A percentile compares a stretch with the other conserved stretches of the same genome.
phyloP scores from a whole-genome alignment of 2,888 invertebrate species.

The Fabriciana adippe region DNA sequence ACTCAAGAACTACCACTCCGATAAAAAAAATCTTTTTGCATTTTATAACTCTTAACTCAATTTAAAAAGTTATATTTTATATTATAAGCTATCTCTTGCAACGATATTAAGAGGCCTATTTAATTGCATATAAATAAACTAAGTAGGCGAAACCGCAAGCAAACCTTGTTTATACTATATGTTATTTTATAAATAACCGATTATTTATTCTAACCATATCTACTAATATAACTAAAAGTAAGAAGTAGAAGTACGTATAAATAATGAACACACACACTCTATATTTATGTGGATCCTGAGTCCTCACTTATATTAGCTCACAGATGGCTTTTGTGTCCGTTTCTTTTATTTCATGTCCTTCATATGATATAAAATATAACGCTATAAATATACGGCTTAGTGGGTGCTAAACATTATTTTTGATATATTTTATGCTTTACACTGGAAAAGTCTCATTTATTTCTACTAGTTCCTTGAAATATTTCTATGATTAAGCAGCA shows the following conservation, averaged over 20 bases:
- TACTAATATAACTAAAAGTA: not conserved
- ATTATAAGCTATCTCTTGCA: no score
- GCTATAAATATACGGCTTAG: conserved; percentile 12
- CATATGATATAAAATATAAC: conserved; percentile 33
- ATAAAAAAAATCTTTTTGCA: no score
- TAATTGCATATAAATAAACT: no score
- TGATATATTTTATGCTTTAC: not conserved
- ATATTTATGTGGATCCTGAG: conserved; percentile 8
- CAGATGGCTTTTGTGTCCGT: conserved; percentile 27
- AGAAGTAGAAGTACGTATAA: conserved; percentile 3
- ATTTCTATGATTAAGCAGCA: no score
- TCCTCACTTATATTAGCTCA: conserved; percentile 15
- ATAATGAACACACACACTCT: conserved; percentile 13
- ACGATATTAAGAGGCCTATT: no score
- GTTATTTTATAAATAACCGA: not conserved
- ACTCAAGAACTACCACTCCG: no score
- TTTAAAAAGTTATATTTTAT: no score
- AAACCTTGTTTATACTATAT: no score
- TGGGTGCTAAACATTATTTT: not conserved
- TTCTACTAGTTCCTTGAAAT: not conserved
- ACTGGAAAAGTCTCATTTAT: conserved; percentile 5
- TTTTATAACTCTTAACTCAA: no score
- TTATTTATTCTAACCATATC: not conserved
- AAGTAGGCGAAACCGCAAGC: no score
- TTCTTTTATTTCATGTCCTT: conserved; percentile 49